Base-by-base conservation (phyloP, 2,113 vertebrate genomes). In the Zonotrichia leucophrys region DNA sequence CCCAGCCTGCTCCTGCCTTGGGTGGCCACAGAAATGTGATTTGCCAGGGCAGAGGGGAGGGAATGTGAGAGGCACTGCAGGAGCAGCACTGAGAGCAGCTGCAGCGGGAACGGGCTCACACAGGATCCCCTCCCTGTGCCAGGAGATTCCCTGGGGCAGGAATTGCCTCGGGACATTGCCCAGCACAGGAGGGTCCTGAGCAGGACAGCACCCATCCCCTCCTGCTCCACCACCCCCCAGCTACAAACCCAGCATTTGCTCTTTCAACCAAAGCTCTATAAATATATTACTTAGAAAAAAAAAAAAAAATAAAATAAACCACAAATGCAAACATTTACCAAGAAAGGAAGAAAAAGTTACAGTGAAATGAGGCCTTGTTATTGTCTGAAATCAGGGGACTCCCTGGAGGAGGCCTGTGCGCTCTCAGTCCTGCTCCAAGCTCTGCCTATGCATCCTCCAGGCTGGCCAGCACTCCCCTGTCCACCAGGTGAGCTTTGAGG, bases 401-500 rank as follows among this genome's bases (percentile, higher is more conserved):
- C 93, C 78, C 95, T 73, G 30, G 23, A 27, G 59, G 76, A 66
- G 87, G 76, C 94, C 93, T 63, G 95, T 31, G 90, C 62, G 68
- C 22, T 23, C 69, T 90, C 96, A 95, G 97, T 97, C 93, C 95
- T 30, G 55, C 27, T 78, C 85, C 70, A 20, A 50, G 75, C 78
- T 22, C 60, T 60, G 50, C 77, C 97, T 98, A 98, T 0, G 96
- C 94, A 0, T 98, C 98, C 97, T 99, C 98, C 23, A 94, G 94
- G 11, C 92, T 75, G 0, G 97, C 97, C 74, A 99, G 87, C 91
- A 99, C 52, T 13, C 99, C 99, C 93, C 97, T 99, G 96, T 99
- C 99, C 0, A 94, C 97, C 75, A 99, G 98, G 94, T 99, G 99
- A 17, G 98, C 96, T 96, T 98, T 99, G 22, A 99, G 98, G 0